phyloP scores from a whole-genome alignment of 2,797 vertebrate genomes.

The Danio jaintianensis region DNA sequence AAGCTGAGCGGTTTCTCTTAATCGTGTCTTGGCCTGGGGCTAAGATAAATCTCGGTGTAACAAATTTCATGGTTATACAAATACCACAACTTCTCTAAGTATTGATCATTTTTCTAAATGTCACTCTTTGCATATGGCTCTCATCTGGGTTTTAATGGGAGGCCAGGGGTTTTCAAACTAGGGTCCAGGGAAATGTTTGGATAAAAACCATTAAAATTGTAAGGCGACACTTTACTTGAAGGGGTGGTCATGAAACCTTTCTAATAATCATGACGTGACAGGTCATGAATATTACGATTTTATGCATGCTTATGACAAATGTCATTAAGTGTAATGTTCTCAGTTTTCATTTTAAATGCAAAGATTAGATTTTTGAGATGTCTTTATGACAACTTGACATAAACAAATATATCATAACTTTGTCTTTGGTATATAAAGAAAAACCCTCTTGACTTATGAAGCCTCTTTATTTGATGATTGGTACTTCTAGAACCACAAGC shows the following conservation, averaged over 20 bases:
- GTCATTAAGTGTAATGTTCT: no score
- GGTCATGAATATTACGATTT: no score
- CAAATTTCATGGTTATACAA: constrained; percentile 79
- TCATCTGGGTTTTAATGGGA: constrained; percentile 45
- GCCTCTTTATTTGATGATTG: background rate
- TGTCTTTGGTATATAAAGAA: no score
- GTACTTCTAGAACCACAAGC: background rate
- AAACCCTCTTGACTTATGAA: background rate
- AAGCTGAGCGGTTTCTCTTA: constrained; percentile 74
- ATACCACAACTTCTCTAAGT: constrained; percentile 76
- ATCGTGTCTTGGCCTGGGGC: constrained; percentile 81
- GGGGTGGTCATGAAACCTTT: no score
- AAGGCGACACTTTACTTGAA: background rate
- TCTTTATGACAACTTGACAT: no score
- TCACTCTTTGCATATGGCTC: constrained; percentile 67
- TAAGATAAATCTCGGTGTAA: constrained; percentile 82
- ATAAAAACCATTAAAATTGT: no score
- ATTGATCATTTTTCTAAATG: constrained; percentile 80
- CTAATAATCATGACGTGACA: no score
- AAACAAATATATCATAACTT: no score
- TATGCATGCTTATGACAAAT: no score
- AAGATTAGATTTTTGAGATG: background rate
- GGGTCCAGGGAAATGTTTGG: no score
- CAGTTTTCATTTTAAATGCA: background rate
- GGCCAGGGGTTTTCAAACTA: background rate